phyloP scores from a whole-genome alignment of 2,113 vertebrate genomes.

The Toxotes chatareus region DNA sequence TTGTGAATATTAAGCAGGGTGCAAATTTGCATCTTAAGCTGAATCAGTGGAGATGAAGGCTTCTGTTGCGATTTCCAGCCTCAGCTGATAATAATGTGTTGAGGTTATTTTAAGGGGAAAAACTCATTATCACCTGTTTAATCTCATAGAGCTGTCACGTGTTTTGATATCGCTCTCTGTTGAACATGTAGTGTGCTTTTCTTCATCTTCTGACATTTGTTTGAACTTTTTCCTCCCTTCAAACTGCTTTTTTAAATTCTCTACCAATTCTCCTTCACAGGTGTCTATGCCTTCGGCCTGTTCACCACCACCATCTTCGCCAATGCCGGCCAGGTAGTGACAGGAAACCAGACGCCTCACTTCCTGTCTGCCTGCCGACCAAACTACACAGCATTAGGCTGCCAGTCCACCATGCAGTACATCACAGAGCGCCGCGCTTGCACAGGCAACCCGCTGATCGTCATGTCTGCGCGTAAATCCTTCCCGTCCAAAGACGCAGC shows the following conservation, averaged over 20 bases:
- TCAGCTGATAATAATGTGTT: conserved; percentile 65
- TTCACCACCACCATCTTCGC: conserved; percentile 93
- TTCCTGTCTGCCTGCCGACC: conserved; percentile 92
- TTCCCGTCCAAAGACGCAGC: conserved; percentile 94
- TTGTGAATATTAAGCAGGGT: conserved; percentile 56
- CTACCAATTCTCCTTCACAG: conserved; percentile 69
- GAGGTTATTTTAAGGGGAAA: conserved; percentile 52
- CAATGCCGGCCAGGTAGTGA: conserved; percentile 93
- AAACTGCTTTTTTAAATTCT: not conserved
- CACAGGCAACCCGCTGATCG: conserved; percentile 87
- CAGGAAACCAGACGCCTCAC: conserved; percentile 92
- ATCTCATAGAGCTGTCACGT: not conserved
- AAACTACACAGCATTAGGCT: conserved; percentile 93
- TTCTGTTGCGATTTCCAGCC: conserved; percentile 59
- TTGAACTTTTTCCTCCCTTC: not conserved
- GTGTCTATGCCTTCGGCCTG: conserved; percentile 92
- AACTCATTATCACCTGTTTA: conserved; percentile 23
- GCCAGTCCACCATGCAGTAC: conserved; percentile 86
- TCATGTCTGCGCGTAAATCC: conserved; percentile 89
- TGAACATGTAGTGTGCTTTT: not conserved
- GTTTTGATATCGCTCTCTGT: not conserved
- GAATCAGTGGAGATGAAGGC: conserved; percentile 43
- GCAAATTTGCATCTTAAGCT: conserved; percentile 50
- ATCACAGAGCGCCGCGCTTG: conserved; percentile 89
- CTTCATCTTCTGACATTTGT: not conserved